Conservation (phyloP, 1,140 invertebrate species). For the Eurosta solidaginis region DNA sequence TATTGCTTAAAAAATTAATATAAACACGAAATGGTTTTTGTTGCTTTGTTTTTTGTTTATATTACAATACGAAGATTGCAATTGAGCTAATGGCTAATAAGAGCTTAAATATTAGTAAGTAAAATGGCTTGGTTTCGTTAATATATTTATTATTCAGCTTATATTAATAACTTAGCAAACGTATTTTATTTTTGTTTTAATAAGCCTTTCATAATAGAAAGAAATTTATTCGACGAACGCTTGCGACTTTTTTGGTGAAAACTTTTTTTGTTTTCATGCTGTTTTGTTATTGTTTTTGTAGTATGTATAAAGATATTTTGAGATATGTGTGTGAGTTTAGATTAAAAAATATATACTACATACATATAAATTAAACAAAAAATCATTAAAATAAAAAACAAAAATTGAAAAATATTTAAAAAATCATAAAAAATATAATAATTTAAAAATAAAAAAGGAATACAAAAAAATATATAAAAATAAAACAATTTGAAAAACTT, state of each 20-base stretch:
- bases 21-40: background rate
- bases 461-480: no score
- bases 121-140: constrained; percentile 19
- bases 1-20: constrained; percentile 6
- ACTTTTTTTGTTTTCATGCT: background rate
- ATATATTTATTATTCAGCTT: background rate
- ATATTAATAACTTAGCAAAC: constrained; percentile 14
- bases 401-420: no score
- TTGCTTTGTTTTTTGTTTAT: background rate
- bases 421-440: no score
- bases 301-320: no score
- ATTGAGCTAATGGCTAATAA: background rate
- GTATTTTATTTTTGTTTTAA: background rate
- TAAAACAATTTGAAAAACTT: no score
- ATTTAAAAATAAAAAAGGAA: no score
- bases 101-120: constrained; percentile 16
- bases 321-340: no score
- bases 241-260: background rate
- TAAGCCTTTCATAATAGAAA: background rate
- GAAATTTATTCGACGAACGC: background rate
- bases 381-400: no score
- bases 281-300: no score
- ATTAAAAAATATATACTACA: no score
- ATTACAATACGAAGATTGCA: background rate
- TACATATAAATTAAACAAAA: no score